A percentile compares a stretch with the other conserved stretches of the same genome.
Conservation (phyloP, 23 tunicate genomes). For the Trididemnum nubilum region DNA sequence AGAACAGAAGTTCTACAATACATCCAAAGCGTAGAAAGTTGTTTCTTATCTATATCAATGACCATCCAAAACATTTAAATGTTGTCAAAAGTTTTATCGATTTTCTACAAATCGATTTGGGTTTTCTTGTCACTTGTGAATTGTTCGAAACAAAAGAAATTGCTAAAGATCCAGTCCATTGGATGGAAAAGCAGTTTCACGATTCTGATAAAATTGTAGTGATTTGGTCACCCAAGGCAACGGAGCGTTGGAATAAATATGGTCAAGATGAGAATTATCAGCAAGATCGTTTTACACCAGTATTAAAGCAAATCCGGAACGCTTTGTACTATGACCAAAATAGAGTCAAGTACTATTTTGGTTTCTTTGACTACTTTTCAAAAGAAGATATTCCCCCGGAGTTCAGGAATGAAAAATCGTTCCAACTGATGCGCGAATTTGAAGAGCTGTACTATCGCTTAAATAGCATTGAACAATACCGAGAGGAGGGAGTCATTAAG, state of each 20-base stretch:
- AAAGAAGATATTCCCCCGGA: constrained; percentile 30
- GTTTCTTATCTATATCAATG: constrained; percentile 43
- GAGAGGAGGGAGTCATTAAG: neutral
- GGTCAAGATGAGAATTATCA: neutral
- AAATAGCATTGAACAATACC: constrained; percentile 22
- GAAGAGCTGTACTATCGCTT: constrained; percentile 57
- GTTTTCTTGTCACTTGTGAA: constrained; percentile 51
- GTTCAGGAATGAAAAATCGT: constrained; percentile 22
- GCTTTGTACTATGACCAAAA: constrained; percentile 30
- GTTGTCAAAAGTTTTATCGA: constrained; percentile 40
- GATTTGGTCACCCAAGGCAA: constrained; percentile 50
- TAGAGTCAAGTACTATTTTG: constrained; percentile 38
- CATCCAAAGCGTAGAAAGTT: too few species aligned
- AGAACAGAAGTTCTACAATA: too few species aligned
- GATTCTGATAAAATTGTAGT: constrained; percentile 52
- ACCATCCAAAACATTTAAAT: constrained; percentile 49
- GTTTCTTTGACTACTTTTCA: constrained; percentile 52
- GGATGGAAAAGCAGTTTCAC: constrained; percentile 35
- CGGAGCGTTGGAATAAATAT: constrained; percentile 16
- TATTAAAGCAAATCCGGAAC: neutral
- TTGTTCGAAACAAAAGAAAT: constrained; percentile 16
- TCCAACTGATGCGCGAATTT: constrained; percentile 52
- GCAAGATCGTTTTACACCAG: constrained; percentile 40
- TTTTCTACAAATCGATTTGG: constrained; percentile 61
- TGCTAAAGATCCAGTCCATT: constrained; percentile 14